phyloP scores from a whole-genome alignment of 2,113 vertebrate genomes.

The Oceanites oceanicus region DNA sequence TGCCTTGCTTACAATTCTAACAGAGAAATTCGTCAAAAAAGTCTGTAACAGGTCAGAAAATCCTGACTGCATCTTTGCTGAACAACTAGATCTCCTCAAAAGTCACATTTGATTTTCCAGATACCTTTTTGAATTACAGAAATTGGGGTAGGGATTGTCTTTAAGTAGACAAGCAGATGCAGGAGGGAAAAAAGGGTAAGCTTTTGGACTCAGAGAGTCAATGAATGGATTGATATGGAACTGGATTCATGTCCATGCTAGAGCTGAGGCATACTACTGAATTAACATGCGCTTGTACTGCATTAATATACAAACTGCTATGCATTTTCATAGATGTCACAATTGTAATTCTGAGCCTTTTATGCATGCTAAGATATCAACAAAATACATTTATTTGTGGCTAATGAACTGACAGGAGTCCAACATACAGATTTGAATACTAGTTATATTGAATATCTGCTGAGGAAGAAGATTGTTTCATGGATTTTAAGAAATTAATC shows the following conservation, averaged over 20 bases:
- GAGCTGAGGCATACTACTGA: background rate
- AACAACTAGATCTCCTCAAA: background rate
- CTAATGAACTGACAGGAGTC: background rate
- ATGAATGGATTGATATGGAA: background rate
- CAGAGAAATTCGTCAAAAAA: background rate
- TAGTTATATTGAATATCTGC: background rate
- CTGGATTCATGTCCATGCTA: background rate
- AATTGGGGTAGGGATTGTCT: background rate
- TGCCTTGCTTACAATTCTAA: background rate
- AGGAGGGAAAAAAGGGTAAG: background rate
- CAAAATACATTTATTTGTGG: background rate
- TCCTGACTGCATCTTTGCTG: background rate
- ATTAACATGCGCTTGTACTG: background rate
- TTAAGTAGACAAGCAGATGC: background rate
- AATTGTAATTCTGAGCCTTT: background rate
- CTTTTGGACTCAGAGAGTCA: background rate
- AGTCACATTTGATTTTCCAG: background rate
- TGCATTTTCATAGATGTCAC: background rate
- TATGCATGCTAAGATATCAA: background rate
- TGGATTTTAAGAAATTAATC: background rate
- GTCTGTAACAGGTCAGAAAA: background rate
- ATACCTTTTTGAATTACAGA: background rate
- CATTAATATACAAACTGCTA: background rate
- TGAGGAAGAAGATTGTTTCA: background rate
- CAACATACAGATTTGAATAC: background rate